Evolutionary conservation across 2,797 vertebrate genomes (phyloP).

Genomic region (Centroberyx gerrardi): DNA sequence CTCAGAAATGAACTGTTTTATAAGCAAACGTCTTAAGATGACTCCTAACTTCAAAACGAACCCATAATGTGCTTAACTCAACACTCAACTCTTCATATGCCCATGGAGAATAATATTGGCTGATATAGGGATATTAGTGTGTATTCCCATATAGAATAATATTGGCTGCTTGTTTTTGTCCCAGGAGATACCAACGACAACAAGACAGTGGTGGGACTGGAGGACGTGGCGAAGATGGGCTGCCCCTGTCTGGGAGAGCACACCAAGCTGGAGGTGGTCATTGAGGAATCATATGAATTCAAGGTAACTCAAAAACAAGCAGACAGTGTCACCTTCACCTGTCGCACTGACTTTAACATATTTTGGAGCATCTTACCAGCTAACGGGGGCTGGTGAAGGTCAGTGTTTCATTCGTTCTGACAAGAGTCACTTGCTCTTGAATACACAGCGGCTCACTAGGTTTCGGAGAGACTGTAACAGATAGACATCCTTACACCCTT

Average conservation of each 20-base stretch:
- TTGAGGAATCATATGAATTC: slow-evolving; percentile 93
- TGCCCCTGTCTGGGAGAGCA: slow-evolving; percentile 90
- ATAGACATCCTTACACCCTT: no score
- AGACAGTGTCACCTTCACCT: background rate
- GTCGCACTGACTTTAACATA: background rate
- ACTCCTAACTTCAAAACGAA: no score
- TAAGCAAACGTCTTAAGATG: no score
- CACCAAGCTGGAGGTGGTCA: slow-evolving; percentile 89
- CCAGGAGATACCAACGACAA: slow-evolving; percentile 90
- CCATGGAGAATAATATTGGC: no score
- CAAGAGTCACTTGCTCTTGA: slow-evolving; percentile 3
- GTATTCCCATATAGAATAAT: no score
- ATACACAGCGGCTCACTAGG: background rate
- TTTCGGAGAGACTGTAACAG: no score
- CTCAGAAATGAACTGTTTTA: no score
- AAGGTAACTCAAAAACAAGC: slow-evolving; percentile 81
- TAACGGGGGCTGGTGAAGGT: background rate
- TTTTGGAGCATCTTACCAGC: slow-evolving; percentile 2
- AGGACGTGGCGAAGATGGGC: slow-evolving; percentile 88
- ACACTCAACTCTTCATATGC: no score
- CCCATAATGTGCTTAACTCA: no score
- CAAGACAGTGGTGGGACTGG: slow-evolving; percentile 80
- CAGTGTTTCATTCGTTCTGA: slow-evolving; percentile 14
- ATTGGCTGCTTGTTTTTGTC: background rate
- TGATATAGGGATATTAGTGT: no score